phyloP scores from a whole-genome alignment of 2,888 invertebrate species.

The Brassicogethes aeneus region DNA sequence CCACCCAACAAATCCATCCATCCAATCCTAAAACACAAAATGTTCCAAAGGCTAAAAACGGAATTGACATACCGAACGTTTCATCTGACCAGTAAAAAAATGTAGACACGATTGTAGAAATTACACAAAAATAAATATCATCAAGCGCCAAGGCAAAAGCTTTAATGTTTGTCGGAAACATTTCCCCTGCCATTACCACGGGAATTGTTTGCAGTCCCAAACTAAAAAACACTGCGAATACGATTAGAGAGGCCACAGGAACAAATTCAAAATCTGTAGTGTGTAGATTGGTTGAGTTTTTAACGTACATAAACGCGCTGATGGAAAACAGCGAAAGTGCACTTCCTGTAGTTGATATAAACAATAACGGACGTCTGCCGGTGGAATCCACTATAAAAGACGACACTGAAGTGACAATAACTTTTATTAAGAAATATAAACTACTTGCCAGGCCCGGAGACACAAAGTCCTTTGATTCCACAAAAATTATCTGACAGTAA shows the following conservation, averaged over 20 bases:
- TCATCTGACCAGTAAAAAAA: constrained; percentile 46
- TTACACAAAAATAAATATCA: constrained; percentile 43
- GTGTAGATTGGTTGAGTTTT: constrained; percentile 33
- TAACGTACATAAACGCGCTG: constrained; percentile 42
- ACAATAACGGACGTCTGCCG: constrained; percentile 46
- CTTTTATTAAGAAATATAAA: constrained; percentile 43
- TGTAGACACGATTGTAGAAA: constrained; percentile 43
- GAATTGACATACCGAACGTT: constrained; percentile 50
- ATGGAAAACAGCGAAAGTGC: constrained; percentile 38
- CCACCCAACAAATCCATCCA: no score
- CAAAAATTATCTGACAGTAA: constrained; percentile 47
- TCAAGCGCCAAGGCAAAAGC: constrained; percentile 48
- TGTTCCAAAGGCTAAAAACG: constrained; percentile 49
- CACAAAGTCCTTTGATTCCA: constrained; percentile 36
- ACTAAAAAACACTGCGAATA: constrained; percentile 44
- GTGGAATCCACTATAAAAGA: constrained; percentile 49
- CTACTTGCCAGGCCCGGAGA: constrained; percentile 34
- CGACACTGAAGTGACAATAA: constrained; percentile 47
- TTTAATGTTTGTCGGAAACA: constrained; percentile 48
- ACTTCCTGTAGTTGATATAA: constrained; percentile 43
- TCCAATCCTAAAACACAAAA: constrained; percentile 38
- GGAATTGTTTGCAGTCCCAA: constrained; percentile 47
- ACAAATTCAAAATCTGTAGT: constrained; percentile 35
- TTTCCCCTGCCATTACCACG: constrained; percentile 44
- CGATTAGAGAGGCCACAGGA: constrained; percentile 41